A percentile compares a stretch with the other conserved stretches of the same genome.
Evolutionary conservation across 2,888 invertebrate genomes (phyloP).

Genomic region (Spodoptera picta): DNA sequence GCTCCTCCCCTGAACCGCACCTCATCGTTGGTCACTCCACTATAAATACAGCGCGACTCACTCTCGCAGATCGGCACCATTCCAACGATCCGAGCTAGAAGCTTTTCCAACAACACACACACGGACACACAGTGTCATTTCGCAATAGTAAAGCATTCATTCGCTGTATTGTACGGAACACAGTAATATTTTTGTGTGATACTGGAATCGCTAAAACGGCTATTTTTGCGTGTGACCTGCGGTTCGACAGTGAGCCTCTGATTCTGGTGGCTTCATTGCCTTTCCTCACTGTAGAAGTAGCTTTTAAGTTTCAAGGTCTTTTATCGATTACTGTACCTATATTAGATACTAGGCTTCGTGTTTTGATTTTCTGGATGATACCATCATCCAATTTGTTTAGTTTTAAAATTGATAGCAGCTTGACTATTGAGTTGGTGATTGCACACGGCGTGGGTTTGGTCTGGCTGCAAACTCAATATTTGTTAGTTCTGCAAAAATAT

Average conservation of each 20-base stretch:
- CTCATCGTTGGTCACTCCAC: slow-evolving; percentile 66
- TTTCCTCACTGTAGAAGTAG: slow-evolving; percentile 9
- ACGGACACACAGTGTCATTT: slow-evolving; percentile 46
- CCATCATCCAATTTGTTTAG: too few relatives aligned
- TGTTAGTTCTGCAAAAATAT: too few relatives aligned
- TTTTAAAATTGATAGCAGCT: too few relatives aligned
- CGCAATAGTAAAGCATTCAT: slow-evolving; percentile 43
- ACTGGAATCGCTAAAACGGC: slow-evolving; percentile 40
- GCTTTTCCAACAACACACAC: slow-evolving; percentile 60
- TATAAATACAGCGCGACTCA: slow-evolving; percentile 80
- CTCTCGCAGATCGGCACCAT: slow-evolving; percentile 78
- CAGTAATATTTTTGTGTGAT: slow-evolving; percentile 44
- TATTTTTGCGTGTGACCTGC: slow-evolving; percentile 63
- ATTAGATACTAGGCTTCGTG: not conserved
- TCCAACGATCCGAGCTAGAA: slow-evolving; percentile 65
- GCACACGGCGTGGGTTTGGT: too few relatives aligned
- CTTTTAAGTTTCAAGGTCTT: not conserved
- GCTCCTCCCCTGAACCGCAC: slow-evolving; percentile 48
- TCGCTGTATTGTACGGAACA: slow-evolving; percentile 35
- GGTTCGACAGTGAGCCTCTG: slow-evolving; percentile 65
- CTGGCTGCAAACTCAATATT: too few relatives aligned
- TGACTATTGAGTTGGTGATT: too few relatives aligned
- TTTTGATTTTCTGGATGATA: too few relatives aligned
- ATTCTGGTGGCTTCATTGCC: slow-evolving; percentile 53
- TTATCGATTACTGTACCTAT: not conserved